Evolutionary conservation across 1,140 invertebrate genomes (phyloP), one percentile per base, ranked within the genome.

Genomic region (Antheraea mylitta): DNA sequence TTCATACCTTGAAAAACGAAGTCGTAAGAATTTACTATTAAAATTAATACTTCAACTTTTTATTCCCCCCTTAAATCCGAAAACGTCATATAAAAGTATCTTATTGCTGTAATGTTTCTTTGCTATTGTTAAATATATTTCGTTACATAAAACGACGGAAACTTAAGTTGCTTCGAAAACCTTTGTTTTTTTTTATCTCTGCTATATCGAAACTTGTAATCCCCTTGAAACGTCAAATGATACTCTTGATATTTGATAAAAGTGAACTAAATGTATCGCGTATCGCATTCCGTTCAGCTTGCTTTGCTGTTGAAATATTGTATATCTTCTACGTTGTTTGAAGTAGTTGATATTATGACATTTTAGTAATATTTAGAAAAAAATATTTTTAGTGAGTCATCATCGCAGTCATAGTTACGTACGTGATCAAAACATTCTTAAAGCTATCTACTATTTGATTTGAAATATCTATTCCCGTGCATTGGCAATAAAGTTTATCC

Each of bases 171-270:
- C 16, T 30, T 63, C 36, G 42, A 65, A 65, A 19, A 48, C 9
- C 18, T 42, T 37, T 71, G 63, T 67, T 74, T 42, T 42, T 36
- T 71, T 66, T 67, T 74, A 72, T 74, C 67, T 71, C 37, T 30
- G 30, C 22, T 53, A 64, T 75, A 72, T 75, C 70, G 67, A 66
- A 70, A 62, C 37, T 59, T 66, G 70, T 72, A 74, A 71, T 75
- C 76, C 22, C 76, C 73, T 78, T 75, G 73, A 75, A 71, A 66
- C 64, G 76, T 75, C 76, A 78, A 62, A 71, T 60, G 73, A 73
- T 71, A 75, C 30, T 66, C 42, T 69, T 72, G 71, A 70, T 69
- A 71, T 77, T 75, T 64, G 70, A 75, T 73, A 77, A 75, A 77
- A 58, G 30, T 60, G 68, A 72, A 73, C 73, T 71, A 53, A 67